Percentiles rank a stretch among this genome's conserved stretches.
These are phyloP conservation scores for Lissocephala sabroskyi DNA, from an alignment of 2,888 invertebrate genomes.

Conservation along the genomic window DNA sequence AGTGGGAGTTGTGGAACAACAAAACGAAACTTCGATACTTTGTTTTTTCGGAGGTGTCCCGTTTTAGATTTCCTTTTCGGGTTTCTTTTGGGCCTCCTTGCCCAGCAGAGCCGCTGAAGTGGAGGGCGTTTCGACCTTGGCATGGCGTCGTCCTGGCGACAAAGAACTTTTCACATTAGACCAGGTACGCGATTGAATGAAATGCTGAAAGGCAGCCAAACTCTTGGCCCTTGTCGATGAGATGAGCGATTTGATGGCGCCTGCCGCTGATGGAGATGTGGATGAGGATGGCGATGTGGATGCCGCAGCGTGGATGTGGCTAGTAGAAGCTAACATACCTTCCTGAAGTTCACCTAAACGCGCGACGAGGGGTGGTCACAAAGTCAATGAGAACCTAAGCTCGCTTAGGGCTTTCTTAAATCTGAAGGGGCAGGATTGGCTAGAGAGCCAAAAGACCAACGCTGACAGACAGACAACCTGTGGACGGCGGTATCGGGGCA, in stretches of 20 bases:
- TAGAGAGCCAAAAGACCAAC: conserved; percentile 32
- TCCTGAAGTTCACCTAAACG: conserved; percentile 64
- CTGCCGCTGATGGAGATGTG: conserved; percentile 16
- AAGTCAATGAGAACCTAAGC: no score
- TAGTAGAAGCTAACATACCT: conserved; percentile 51
- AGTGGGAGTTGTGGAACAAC: background rate
- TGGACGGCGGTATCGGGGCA: conserved; percentile 17
- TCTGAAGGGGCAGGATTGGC: no score
- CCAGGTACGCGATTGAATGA: conserved; percentile 49
- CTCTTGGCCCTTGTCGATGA: conserved; percentile 42
- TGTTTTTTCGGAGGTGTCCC: conserved; percentile 12
- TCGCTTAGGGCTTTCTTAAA: no score
- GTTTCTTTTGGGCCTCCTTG: conserved; percentile 39
- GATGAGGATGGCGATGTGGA: conserved; percentile 23
- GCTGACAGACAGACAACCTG: no score
- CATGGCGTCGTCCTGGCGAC: conserved; percentile 37
- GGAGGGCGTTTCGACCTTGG: background rate
- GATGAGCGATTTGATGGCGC: conserved; percentile 15
- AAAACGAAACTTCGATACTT: conserved; percentile 1
- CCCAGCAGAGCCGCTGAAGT: conserved; percentile 21
- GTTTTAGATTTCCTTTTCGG: conserved; percentile 43
- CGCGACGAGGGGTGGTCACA: conserved; percentile 27
- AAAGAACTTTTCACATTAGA: conserved; percentile 41
- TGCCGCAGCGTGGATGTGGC: conserved; percentile 18
- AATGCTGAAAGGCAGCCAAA: conserved; percentile 50